Conservation (phyloP, 2,797 vertebrate genomes). For the Neopelma chrysocephalum region DNA sequence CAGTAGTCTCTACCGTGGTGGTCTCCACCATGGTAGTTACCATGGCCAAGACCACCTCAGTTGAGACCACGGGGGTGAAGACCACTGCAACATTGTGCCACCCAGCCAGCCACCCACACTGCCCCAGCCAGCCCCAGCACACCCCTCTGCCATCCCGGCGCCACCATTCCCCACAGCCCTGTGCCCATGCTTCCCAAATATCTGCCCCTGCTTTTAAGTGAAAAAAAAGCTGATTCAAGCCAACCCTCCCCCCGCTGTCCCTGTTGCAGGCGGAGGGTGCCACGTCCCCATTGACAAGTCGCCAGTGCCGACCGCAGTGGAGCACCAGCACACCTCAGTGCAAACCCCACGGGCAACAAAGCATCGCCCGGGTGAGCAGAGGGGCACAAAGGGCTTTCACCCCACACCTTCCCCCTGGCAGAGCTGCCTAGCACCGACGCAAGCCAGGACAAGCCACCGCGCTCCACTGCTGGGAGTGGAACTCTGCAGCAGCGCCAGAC, state of each 20-base stretch:
- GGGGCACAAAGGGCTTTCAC: neutral
- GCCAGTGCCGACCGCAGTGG: accelerated
- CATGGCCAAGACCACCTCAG: neutral
- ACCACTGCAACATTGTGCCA: neutral
- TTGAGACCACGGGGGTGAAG: neutral
- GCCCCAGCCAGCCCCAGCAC: neutral
- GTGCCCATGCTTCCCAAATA: neutral
- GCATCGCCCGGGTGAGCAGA: neutral
- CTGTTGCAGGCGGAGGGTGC: neutral
- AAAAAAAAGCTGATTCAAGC: neutral
- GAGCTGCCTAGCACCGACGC: neutral
- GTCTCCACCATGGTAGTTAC: accelerated
- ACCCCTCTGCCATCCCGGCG: accelerated
- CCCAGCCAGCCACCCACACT: neutral
- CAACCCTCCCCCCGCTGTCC: neutral
- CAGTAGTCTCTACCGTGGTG: neutral
- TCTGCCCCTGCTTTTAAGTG: neutral
- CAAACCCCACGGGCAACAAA: neutral
- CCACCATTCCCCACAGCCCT: neutral
- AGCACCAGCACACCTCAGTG: neutral
- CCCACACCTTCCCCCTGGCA: neutral
- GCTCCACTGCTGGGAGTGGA: neutral
- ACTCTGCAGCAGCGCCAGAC: accelerated
- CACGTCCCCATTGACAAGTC: neutral
- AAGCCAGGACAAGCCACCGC: neutral